Percentiles rank a stretch among this genome's conserved stretches.
These are phyloP conservation scores for Netelia virgata DNA, from an alignment of 2,888 invertebrate species.

Conservation along the genomic window DNA sequence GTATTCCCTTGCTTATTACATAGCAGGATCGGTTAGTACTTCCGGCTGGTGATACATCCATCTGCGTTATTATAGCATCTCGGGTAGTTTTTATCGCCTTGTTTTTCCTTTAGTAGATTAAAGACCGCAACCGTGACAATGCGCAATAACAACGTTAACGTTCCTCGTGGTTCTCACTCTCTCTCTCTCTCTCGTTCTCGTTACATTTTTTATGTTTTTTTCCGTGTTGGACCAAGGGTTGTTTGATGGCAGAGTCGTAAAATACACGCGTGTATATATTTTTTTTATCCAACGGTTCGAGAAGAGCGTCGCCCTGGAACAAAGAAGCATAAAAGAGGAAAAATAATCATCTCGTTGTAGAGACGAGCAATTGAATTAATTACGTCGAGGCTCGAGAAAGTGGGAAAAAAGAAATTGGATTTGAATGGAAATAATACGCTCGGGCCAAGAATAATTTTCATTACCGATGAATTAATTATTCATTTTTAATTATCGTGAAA, in stretches of 20 bases:
- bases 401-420: too few species aligned
- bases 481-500: too few species aligned
- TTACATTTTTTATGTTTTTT: conserved; percentile 3
- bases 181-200: neutral
- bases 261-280: neutral
- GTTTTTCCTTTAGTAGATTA: conserved; percentile 5
- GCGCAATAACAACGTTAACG: neutral
- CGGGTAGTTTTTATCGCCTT: neutral
- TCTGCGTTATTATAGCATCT: neutral
- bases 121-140: neutral
- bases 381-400: too few species aligned
- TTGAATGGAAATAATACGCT: too few species aligned
- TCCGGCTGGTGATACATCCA: neutral
- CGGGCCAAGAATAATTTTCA: too few species aligned
- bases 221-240: conserved; percentile 12
- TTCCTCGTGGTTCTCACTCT: neutral
- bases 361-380: too few species aligned
- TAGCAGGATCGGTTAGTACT: neutral
- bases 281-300: neutral
- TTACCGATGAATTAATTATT: too few species aligned
- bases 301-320: neutral
- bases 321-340: neutral
- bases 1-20: neutral
- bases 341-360: neutral
- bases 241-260: neutral